phyloP scores from a whole-genome alignment of 2,113 vertebrate species.

The Periophthalmus modestus region DNA sequence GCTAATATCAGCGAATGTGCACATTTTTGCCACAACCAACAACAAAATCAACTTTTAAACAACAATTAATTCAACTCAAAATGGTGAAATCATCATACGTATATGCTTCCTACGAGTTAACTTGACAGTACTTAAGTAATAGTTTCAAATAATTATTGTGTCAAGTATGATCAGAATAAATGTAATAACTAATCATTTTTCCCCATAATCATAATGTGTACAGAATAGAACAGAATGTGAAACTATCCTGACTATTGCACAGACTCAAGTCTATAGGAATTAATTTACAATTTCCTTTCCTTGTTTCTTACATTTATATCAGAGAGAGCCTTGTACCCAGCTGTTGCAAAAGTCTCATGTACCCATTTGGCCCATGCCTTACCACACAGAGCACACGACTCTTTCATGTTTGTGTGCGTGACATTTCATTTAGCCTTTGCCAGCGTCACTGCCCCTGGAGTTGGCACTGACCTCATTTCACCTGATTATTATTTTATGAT shows the following conservation, averaged over 20 bases:
- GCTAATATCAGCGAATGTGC: too few species aligned
- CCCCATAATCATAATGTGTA: neutral
- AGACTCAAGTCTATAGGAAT: neutral
- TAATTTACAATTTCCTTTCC: neutral
- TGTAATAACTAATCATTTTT: neutral
- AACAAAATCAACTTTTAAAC: neutral
- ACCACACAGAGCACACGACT: neutral
- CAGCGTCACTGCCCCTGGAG: constrained; percentile 11
- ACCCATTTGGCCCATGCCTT: neutral
- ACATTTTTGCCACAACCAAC: too few species aligned
- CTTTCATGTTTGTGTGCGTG: constrained; percentile 1
- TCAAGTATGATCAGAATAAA: neutral
- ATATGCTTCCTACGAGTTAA: too few species aligned
- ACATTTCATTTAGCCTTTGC: constrained; percentile 7
- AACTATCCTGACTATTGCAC: neutral
- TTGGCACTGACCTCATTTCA: constrained; percentile 11
- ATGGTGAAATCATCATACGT: too few species aligned
- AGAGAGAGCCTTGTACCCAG: neutral
- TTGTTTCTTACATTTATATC: neutral
- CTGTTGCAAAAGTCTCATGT: neutral
- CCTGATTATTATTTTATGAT: neutral
- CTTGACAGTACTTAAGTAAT: too few species aligned
- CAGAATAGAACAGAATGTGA: neutral
- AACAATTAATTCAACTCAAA: too few species aligned
- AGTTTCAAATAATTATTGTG: too few species aligned